These are phyloP conservation scores for Acanthopagrus latus DNA, from an alignment of 2,797 vertebrate species.

Conservation along the genomic window DNA sequence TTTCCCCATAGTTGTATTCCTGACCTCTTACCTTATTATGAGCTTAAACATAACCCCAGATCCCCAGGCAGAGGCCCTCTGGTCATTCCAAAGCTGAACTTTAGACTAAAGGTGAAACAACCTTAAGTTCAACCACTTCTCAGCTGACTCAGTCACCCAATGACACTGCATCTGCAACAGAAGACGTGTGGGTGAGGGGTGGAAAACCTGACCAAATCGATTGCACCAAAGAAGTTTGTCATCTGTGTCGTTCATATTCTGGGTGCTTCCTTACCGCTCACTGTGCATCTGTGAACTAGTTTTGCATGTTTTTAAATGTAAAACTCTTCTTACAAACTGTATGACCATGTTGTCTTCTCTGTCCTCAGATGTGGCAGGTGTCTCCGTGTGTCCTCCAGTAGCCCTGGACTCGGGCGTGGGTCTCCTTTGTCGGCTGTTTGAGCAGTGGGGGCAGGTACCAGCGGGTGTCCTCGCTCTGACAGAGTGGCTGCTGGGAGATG, in stretches of 20 bases:
- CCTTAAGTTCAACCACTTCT: background rate
- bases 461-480: constrained; percentile 83
- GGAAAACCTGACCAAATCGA: constrained; percentile 1
- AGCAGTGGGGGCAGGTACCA: constrained; percentile 83
- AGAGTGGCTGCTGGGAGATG: constrained; percentile 91
- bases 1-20: background rate
- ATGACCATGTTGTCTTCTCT: constrained; percentile 18
- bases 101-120: constrained; percentile 11
- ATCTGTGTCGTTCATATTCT: background rate
- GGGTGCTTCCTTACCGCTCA: background rate
- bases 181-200: background rate
- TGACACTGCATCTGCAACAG: background rate
- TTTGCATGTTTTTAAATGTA: background rate
- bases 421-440: constrained; percentile 89
- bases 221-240: background rate
- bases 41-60: background rate
- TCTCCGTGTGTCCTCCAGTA: constrained; percentile 87
- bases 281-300: background rate
- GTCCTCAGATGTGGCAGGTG: constrained; percentile 82
- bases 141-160: constrained; percentile 4
- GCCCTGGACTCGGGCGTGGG: constrained; percentile 88
- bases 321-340: background rate
- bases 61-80: background rate
- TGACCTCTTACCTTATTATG: constrained; percentile 12
- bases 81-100: background rate